A percentile compares a stretch with the other conserved stretches of the same genome.
phyloP scores from a whole-genome alignment of 2,113 vertebrate genomes.

The Dicentrarchus labrax region DNA sequence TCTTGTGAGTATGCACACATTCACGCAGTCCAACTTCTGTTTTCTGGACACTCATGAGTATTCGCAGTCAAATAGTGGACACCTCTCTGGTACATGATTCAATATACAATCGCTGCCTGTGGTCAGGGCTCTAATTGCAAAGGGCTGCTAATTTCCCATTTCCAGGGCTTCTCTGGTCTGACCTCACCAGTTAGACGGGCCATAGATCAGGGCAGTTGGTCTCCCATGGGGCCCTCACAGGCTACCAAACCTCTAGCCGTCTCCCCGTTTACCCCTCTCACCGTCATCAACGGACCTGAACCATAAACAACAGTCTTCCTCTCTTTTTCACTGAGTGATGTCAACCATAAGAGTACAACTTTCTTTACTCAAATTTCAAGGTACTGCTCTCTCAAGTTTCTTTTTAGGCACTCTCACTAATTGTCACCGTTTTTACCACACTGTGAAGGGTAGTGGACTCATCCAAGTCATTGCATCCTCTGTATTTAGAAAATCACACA shows the following conservation, averaged over 20 bases:
- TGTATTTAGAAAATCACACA: constrained; percentile 77
- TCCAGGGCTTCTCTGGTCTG: constrained; percentile 88
- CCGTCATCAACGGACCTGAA: constrained; percentile 88
- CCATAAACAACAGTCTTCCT: constrained; percentile 95
- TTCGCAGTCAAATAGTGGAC: constrained; percentile 39
- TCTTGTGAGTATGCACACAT: constrained; percentile 10
- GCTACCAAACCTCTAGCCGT: constrained; percentile 85
- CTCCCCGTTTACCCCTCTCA: constrained; percentile 87
- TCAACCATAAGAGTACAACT: constrained; percentile 57
- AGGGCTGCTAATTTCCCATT: constrained; percentile 92
- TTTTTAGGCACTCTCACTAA: neutral
- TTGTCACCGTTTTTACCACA: constrained; percentile 11
- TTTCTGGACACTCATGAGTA: constrained; percentile 7
- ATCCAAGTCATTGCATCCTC: constrained; percentile 76
- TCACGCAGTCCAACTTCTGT: neutral
- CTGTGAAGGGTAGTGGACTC: constrained; percentile 1
- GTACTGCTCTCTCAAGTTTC: constrained; percentile 14
- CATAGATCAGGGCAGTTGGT: constrained; percentile 85
- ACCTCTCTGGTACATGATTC: constrained; percentile 47
- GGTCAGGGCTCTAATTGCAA: constrained; percentile 89
- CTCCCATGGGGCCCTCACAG: constrained; percentile 86
- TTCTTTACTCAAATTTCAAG: constrained; percentile 54
- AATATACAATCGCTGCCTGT: constrained; percentile 56
- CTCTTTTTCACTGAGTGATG: constrained; percentile 74
- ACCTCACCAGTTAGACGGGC: constrained; percentile 84